Evolutionary conservation across 2,113 vertebrate species (phyloP).

Genomic region (Climacteris rufus): DNA sequence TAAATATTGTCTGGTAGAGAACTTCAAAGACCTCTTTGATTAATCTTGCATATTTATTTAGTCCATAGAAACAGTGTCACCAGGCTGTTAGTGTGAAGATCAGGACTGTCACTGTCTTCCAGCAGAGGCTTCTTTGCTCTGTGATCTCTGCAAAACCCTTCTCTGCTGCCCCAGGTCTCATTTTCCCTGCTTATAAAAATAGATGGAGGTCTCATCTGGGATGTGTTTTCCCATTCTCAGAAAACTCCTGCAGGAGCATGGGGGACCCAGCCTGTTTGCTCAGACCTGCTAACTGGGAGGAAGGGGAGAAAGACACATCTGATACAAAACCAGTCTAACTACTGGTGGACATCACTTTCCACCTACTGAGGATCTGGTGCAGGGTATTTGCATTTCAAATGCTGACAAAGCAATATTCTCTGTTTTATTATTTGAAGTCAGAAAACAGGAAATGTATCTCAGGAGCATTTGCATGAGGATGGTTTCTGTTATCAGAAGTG

Average conservation of each 20-base stretch:
- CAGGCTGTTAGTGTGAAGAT: not conserved
- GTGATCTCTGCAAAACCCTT: not conserved
- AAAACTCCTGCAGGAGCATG: not conserved
- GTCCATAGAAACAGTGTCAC: not conserved
- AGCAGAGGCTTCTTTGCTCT: not conserved
- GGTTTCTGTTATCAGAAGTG: not conserved
- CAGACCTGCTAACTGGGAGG: not conserved
- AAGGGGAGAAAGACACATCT: not conserved
- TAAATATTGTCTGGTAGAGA: not conserved
- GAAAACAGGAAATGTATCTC: conserved; percentile 40
- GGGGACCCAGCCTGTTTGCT: not conserved
- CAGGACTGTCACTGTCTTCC: not conserved
- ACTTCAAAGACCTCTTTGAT: conserved; percentile 19
- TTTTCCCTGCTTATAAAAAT: not conserved
- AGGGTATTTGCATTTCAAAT: conserved; percentile 22
- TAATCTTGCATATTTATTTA: not conserved
- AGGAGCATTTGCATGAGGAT: conserved; percentile 13
- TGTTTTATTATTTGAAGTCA: conserved; percentile 21
- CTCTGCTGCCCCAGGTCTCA: not conserved
- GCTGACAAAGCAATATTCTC: conserved; percentile 21
- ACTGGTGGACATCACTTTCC: not conserved
- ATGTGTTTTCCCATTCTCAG: not conserved
- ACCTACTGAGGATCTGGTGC: not conserved
- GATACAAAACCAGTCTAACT: not conserved
- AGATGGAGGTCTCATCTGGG: not conserved